These are phyloP conservation scores for Trichomycterus rosablanca DNA, from an alignment of 2,113 vertebrate species.

Conservation along the genomic window DNA sequence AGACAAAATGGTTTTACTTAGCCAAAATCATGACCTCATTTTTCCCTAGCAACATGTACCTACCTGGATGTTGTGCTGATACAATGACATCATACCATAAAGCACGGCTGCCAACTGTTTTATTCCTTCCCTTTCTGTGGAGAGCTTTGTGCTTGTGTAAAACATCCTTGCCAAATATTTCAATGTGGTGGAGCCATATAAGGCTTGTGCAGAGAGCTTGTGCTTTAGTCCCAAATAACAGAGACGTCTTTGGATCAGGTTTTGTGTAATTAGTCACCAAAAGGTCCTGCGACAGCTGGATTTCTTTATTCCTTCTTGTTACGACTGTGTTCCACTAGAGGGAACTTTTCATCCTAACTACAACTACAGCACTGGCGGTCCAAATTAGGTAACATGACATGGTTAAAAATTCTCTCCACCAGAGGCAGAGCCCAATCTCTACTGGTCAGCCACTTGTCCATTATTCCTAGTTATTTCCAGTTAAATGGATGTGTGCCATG, in stretches of 20 bases:
- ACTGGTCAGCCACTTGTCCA: background rate
- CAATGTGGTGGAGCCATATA: conserved; percentile 30
- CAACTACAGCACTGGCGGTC: conserved; percentile 19
- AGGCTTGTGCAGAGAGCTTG: conserved; percentile 20
- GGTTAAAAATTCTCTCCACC: conserved; percentile 29
- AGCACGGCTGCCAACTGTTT: conserved; percentile 27
- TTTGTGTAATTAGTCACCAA: conserved; percentile 13
- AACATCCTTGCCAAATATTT: background rate
- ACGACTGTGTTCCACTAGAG: conserved; percentile 15
- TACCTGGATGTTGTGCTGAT: conserved; percentile 46
- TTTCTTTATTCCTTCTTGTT: background rate
- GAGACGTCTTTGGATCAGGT: conserved; percentile 19
- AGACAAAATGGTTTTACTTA: conserved; percentile 21
- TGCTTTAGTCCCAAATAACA: conserved; percentile 13
- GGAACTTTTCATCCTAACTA: background rate
- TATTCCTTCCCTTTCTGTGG: background rate
- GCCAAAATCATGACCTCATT: conserved; percentile 57
- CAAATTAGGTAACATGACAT: conserved; percentile 43
- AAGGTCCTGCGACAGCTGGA: conserved; percentile 19
- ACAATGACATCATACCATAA: conserved; percentile 52
- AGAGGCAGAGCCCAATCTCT: background rate
- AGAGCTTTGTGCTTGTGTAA: background rate
- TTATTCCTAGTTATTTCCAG: background rate
- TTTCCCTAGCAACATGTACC: conserved; percentile 24
- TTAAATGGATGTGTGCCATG: background rate